Conservation (phyloP, 1,140 invertebrate species). For the Agrypnia vestita region DNA sequence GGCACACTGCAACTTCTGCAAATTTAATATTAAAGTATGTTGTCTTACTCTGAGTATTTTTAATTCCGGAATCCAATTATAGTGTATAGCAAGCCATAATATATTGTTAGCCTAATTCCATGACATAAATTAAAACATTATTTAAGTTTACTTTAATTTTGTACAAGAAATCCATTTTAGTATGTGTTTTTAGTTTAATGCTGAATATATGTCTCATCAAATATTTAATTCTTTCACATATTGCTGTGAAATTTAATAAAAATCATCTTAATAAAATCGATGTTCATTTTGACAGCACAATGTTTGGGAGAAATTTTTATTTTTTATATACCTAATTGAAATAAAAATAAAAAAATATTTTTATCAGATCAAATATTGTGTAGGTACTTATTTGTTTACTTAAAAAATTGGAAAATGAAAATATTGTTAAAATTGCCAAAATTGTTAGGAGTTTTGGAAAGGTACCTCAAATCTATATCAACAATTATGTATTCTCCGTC, state of each 20-base stretch:
- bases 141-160: slow-evolving; percentile 13
- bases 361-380: background rate
- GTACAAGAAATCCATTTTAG: slow-evolving; percentile 7
- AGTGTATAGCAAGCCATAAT: background rate
- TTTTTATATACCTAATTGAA: background rate
- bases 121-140: slow-evolving; percentile 16
- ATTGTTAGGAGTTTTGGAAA: too few relatives aligned
- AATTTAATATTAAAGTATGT: background rate
- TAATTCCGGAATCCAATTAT: background rate
- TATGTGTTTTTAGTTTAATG: background rate
- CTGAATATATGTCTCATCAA: background rate
- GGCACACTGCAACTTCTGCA: background rate
- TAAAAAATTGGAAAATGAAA: too few relatives aligned
- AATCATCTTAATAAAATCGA: background rate
- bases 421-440: too few relatives aligned
- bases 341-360: background rate
- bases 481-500: background rate
- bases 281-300: background rate
- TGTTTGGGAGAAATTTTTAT: background rate
- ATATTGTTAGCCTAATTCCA: slow-evolving; percentile 19
- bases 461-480: too few relatives aligned
- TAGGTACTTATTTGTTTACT: too few relatives aligned
- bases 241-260: background rate
- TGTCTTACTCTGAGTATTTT: background rate
- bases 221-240: background rate